Conservation (phyloP, 2,113 vertebrate species). For the Cebidichthys violaceus region DNA sequence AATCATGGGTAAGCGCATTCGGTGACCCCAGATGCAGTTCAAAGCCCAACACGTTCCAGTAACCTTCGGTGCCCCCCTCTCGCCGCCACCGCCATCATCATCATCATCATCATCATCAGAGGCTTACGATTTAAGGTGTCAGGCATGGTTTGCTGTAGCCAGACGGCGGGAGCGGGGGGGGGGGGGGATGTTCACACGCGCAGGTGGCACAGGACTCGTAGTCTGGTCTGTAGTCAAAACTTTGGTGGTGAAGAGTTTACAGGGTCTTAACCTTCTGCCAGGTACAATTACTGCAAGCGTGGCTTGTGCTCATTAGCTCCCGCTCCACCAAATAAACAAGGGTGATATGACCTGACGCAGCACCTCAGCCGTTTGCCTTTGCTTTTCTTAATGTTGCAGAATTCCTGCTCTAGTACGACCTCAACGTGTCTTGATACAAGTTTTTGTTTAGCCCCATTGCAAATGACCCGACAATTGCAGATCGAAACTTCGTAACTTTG, state of each 20-base stretch:
- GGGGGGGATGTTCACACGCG: slow-evolving; percentile 35
- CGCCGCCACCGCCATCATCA: not conserved
- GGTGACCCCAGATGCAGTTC: slow-evolving; percentile 5
- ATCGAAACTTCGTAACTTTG: not conserved
- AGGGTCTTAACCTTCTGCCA: slow-evolving; percentile 68
- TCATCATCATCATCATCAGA: not conserved
- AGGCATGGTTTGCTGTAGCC: slow-evolving; percentile 28
- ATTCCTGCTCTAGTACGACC: not conserved
- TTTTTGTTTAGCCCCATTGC: not conserved
- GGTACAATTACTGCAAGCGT: slow-evolving; percentile 64
- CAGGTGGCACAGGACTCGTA: slow-evolving; percentile 63
- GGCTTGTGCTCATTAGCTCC: slow-evolving; percentile 53
- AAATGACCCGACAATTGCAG: not conserved
- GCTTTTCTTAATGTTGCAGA: not conserved
- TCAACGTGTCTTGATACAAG: not conserved
- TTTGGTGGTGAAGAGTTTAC: slow-evolving; percentile 60
- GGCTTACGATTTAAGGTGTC: slow-evolving; percentile 60
- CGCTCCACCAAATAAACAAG: slow-evolving; percentile 56
- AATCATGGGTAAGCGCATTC: slow-evolving; percentile 72
- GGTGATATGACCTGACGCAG: slow-evolving; percentile 40
- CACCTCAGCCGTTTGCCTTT: not conserved
- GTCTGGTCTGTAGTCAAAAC: slow-evolving; percentile 64
- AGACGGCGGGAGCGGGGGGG: slow-evolving; percentile 8
- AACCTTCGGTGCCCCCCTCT: not conserved
- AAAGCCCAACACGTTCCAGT: slow-evolving; percentile 31